Base-by-base conservation (phyloP, 1,140 invertebrate species). In the Asbolus verrucosus region DNA sequence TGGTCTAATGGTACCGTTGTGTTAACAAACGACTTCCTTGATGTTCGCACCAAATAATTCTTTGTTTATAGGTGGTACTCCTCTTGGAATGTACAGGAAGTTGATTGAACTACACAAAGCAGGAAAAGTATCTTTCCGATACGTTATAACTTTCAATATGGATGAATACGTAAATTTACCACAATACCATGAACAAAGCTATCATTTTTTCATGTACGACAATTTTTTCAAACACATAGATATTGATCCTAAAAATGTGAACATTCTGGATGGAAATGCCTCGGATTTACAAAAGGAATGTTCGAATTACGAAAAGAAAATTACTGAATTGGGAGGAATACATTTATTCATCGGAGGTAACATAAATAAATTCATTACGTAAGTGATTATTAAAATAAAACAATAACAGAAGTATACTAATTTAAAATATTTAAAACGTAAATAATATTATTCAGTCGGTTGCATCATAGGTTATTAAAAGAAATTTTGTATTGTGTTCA, bases 91-190 rank as follows among this genome's bases (percentile, higher is more conserved):
- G 90, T 99, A 99, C 82, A 89, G 90, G 79, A 93, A 94, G 74
- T 85, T 99, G 8, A 96, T 98, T 73, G 90, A 98, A 82, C 97
- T 90, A 82, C 84, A 97, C 79, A 93, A 94, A 79, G 88, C 87
- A 77, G 96, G 95, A 67, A 90, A 92, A 82, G 81, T 99, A 13
- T 98, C 95, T 0, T 99, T 99, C 81, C 92, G 96, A 82, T 96
- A 97, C 87, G 97, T 99, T 0, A 98, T 95, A 81, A 99, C 98
- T 0, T 99, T 99, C 80, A 99, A 99, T 80, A 99, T 99, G 98
- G 98, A 99, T 81, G 98, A 99, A 85, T 99, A 99, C 85, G 97
- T 99, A 92, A 94, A 90, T 73, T 83, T 99, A 33, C 93, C 96
- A 2, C 88, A 94, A 74, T 90, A 97, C 81, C 97, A 99, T 85